Base-by-base conservation (phyloP, 2,797 vertebrate genomes). In the Psittacula derbiana region DNA sequence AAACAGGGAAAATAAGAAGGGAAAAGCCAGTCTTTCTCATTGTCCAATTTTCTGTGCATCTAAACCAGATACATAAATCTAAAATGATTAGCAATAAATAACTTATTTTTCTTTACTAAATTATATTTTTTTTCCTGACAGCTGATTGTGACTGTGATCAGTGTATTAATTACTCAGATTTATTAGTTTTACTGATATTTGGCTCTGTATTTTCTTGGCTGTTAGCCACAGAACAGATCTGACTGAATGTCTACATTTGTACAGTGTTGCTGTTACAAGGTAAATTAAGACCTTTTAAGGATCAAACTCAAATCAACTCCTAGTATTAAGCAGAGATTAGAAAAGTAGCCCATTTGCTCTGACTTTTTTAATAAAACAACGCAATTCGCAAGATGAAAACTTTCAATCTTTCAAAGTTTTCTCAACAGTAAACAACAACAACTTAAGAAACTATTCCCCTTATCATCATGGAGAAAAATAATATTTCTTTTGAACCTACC, bases 401-500 rank as follows among this genome's bases (percentile, higher is more conserved):
- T 3, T 86, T 89, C 25, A 36, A 7, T 80, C 41, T 65, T 43
- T 50, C 30, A 41, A 79, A 86, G 40, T 88, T 88, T 81, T 86
- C 58, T 81, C 5, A 3, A 64, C n/a, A 81, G 33, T 49, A 83
- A 93, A 73, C 19, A 88, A 10, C 8, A 61, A 18, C 28, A 81
- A 41, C 31, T 75, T 69, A 47, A 75, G 55, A 69, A 91, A 41
- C 33, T 49, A 55, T 62, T 69, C 18, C 17, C 25, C 5, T n/a
- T 73, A 55, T 80, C 2, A 3, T 81, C 30, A 23, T 28, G 55
- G 66, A 78, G 55, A 64, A 96, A 93, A 96, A 55, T 3, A 85
- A 28, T 64, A 69, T 88, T 91, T 83, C 19, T 80, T 96, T 92
- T 33, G 38, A 83, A 90, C 75, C 87, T 90, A 91, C 53, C 50